These are phyloP conservation scores for Semicossyphus pulcher DNA, from an alignment of 2,113 vertebrate species.

Conservation along the genomic window DNA sequence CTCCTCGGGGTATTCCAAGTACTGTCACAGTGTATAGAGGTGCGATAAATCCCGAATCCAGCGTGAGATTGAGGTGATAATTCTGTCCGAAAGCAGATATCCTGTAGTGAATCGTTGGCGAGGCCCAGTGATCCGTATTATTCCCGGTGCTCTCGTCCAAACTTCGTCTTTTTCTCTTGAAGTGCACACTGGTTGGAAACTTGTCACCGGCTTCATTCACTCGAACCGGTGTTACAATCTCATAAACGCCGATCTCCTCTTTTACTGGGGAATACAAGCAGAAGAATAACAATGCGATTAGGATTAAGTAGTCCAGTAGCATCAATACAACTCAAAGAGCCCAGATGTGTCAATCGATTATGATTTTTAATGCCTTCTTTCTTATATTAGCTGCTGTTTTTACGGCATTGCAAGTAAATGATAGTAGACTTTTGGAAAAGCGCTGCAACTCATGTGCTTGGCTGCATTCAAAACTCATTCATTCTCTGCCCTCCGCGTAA, in stretches of 20 bases:
- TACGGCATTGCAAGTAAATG: conserved; percentile 19
- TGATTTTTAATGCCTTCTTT: background rate
- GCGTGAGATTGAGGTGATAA: conserved; percentile 94
- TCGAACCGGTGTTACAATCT: conserved; percentile 92
- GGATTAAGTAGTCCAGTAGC: background rate
- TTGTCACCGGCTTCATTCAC: conserved; percentile 92
- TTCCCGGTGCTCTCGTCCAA: conserved; percentile 70
- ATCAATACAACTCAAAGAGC: conserved; percentile 9
- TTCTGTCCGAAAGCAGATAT: conserved; percentile 94
- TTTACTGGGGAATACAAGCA: conserved; percentile 78
- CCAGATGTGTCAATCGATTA: background rate
- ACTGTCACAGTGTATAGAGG: conserved; percentile 94
- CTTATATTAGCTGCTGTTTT: background rate
- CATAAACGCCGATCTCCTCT: conserved; percentile 88
- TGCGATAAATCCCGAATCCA: conserved; percentile 95
- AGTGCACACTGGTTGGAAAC: conserved; percentile 90
- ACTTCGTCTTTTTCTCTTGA: conserved; percentile 93
- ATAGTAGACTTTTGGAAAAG: conserved; percentile 48
- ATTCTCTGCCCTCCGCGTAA: conserved; percentile 65
- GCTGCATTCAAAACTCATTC: conserved; percentile 77
- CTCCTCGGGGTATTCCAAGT: conserved; percentile 85
- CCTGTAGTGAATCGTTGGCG: conserved; percentile 88
- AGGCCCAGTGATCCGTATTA: conserved; percentile 86
- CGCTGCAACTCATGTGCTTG: conserved; percentile 62
- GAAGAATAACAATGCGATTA: conserved; percentile 11